Base-by-base conservation (phyloP, 2,797 vertebrate genomes). In the Fistularia commersonii region DNA sequence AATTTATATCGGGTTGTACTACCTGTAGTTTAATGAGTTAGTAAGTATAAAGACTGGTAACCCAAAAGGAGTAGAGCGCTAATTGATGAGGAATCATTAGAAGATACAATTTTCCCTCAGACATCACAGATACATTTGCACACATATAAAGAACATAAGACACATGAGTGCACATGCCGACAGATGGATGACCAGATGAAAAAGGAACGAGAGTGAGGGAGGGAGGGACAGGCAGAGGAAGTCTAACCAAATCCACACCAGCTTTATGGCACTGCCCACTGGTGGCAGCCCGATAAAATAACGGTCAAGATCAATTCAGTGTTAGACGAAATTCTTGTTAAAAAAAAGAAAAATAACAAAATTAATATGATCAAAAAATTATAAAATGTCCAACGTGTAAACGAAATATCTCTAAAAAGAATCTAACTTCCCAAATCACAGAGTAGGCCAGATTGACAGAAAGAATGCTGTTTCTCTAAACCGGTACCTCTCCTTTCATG, bases 191-290 rank as follows among this genome's bases (percentile, higher is more conserved):
- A n/a, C 40, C 8, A 10, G 37, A 72, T 37, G 41, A 54, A 60
- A 69, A 52, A 50, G 3, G 54, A 61, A 23, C n/a, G 47, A n/a
- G 32, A 61, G 14, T 1, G 2, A 8, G 11, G 7, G 41, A 51
- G 51, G 58, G 51, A 66, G 68, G 64, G 48, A 65, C 42, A 61
- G 54, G 56, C 69, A 66, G 61, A 54, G 11, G 65, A 31, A 78
- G 61, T 53, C 38, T 12, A 55, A 74, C 56, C 53, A 56, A 36
- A 67, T 61, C 60, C 38, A 75, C 66, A 83, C 73, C 76, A 69
- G 85, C 89, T 89, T 89, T 82, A 83, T 90, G 88, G 77, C 89
- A 89, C 89, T 91, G 90, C 90, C 88, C 89, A 91, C 89, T 91
- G 87, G 86, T 91, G 90, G 90, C 74, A 85, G 86, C 51, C 83